phyloP scores from a whole-genome alignment of 1,140 invertebrate species.

The Onthophagus taurus region DNA sequence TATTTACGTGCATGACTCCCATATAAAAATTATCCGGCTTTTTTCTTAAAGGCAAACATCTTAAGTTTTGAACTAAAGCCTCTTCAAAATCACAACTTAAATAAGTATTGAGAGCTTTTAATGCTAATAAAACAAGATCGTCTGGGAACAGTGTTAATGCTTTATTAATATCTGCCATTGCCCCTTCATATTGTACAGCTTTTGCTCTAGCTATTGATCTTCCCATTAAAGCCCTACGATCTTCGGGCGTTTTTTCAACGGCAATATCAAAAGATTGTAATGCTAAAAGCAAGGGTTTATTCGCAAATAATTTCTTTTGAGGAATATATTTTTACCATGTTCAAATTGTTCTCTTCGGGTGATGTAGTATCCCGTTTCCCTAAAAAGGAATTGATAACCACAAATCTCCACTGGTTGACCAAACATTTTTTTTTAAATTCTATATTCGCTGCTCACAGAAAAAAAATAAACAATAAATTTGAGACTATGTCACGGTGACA shows the following conservation, averaged over 20 bases:
- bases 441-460: neutral
- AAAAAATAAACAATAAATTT: slow-evolving; percentile 1
- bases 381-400: slow-evolving; percentile 41
- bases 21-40: slow-evolving; percentile 45
- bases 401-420: slow-evolving; percentile 42
- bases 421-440: too few species aligned
- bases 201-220: slow-evolving; percentile 41
- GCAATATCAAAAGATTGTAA: slow-evolving; percentile 40
- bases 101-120: slow-evolving; percentile 45
- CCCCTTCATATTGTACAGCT: slow-evolving; percentile 41
- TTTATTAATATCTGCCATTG: slow-evolving; percentile 41
- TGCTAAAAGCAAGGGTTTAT: slow-evolving; percentile 4
- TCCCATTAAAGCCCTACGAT: slow-evolving; percentile 40
- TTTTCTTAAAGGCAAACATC: slow-evolving; percentile 36
- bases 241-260: slow-evolving; percentile 38
- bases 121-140: slow-evolving; percentile 41
- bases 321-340: slow-evolving; percentile 35
- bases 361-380: slow-evolving; percentile 42
- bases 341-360: slow-evolving; percentile 42
- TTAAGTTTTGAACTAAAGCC: slow-evolving; percentile 42
- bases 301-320: too few species aligned
- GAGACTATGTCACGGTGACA: slow-evolving; percentile 10
- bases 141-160: slow-evolving; percentile 39
- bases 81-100: slow-evolving; percentile 46
- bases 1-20: slow-evolving; percentile 39